Conservation (phyloP, 2,797 vertebrate species). For the Mormyrus hasselquistii region DNA sequence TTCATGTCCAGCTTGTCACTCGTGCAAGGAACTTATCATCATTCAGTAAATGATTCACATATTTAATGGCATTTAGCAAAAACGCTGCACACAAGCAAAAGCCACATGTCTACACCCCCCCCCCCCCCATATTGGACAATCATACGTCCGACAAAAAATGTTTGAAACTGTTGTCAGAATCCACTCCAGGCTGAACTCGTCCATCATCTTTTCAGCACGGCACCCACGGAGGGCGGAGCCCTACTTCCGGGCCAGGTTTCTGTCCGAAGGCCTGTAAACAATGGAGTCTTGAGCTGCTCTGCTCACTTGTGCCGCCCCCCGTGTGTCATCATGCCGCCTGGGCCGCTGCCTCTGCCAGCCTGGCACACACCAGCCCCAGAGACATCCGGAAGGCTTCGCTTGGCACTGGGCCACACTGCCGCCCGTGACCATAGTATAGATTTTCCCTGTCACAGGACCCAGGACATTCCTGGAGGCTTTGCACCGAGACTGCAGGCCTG, state of each 20-base stretch:
- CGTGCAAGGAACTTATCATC: background rate
- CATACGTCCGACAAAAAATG: background rate
- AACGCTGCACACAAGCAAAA: background rate
- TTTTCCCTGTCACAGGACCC: slow-evolving; percentile 2
- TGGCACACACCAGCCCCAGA: background rate
- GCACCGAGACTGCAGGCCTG: background rate
- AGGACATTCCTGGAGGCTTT: slow-evolving; percentile 13
- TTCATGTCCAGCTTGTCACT: background rate
- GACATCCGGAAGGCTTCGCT: background rate
- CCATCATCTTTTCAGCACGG: slow-evolving; percentile 11
- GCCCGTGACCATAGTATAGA: background rate
- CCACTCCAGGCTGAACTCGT: background rate
- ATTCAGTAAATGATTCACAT: background rate
- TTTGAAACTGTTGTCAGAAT: background rate
- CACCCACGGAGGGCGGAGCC: background rate
- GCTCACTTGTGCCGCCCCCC: background rate
- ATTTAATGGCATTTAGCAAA: background rate
- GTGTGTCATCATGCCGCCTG: background rate
- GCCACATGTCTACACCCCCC: no score
- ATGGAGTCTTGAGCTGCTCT: background rate
- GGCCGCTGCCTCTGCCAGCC: background rate
- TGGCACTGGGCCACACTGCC: background rate
- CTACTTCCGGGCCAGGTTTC: background rate
- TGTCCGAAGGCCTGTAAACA: background rate
- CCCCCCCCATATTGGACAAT: no score